Conservation (phyloP, 2,797 vertebrate genomes). For the Enteromius paludinosus region DNA sequence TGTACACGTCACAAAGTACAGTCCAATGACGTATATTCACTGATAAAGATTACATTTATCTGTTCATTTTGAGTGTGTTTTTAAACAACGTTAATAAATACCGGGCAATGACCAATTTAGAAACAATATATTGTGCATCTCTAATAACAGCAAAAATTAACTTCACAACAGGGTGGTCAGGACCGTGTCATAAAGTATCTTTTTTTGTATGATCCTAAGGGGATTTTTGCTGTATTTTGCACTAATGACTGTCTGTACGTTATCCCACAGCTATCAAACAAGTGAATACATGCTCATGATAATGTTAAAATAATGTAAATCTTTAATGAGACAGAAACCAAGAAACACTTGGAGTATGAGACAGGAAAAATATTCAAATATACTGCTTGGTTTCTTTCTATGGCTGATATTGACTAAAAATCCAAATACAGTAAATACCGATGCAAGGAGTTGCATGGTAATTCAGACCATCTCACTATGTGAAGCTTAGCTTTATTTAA, state of each 20-base stretch:
- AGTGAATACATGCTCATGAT: neutral
- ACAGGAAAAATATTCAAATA: neutral
- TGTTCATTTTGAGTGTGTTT: neutral
- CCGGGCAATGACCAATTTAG: no score
- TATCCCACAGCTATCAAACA: neutral
- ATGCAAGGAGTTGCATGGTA: neutral
- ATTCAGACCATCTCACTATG: constrained; percentile 37
- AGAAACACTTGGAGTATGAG: neutral
- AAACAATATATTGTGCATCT: neutral
- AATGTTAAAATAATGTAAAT: neutral
- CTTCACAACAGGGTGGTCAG: neutral
- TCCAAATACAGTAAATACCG: neutral
- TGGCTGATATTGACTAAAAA: neutral
- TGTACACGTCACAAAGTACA: neutral
- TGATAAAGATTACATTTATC: neutral
- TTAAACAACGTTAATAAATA: no score
- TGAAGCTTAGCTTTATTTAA: constrained; percentile 51
- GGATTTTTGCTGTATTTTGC: neutral
- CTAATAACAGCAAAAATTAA: neutral
- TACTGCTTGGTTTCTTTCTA: neutral
- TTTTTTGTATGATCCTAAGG: neutral
- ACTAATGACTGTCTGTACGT: neutral
- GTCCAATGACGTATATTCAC: neutral
- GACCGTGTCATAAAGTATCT: neutral
- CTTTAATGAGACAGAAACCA: no score